These are phyloP conservation scores for Corydoras sp. DNA, from an alignment of 2,113 vertebrate species.

Conservation along the genomic window DNA sequence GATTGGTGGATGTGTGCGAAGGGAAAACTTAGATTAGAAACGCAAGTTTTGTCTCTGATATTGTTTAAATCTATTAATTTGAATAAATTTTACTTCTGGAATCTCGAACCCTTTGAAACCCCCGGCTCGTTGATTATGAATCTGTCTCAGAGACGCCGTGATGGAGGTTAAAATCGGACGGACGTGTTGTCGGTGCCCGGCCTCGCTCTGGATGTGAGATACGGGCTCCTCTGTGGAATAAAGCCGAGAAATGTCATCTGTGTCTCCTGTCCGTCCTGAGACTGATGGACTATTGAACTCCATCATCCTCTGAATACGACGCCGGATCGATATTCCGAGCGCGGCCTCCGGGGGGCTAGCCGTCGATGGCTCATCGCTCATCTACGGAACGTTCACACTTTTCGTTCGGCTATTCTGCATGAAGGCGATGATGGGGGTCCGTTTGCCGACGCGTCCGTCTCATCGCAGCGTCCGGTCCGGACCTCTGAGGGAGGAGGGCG, in stretches of 20 bases:
- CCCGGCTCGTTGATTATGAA: no score
- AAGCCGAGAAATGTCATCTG: neutral
- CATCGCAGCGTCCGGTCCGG: neutral
- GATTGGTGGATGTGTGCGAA: no score
- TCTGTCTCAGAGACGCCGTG: no score
- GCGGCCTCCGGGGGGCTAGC: slow-evolving; percentile 5
- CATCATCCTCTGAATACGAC: neutral
- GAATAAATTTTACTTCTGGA: no score
- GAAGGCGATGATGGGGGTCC: neutral
- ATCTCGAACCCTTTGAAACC: no score
- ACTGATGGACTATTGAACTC: neutral
- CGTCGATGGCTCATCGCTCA: neutral
- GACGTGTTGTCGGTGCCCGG: no score
- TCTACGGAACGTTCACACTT: neutral
- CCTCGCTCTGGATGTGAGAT: no score
- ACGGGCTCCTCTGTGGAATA: no score
- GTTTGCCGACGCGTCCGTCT: neutral
- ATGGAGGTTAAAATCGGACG: no score
- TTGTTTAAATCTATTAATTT: no score
- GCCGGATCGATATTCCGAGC: slow-evolving; percentile 5
- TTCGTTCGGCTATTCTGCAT: neutral
- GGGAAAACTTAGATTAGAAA: no score
- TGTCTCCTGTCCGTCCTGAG: neutral
- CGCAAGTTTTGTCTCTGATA: no score
- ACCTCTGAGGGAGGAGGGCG: neutral